These are phyloP conservation scores for Myotis brandtii DNA, from an alignment of 2,113 vertebrate species.

Conservation along the genomic window DNA sequence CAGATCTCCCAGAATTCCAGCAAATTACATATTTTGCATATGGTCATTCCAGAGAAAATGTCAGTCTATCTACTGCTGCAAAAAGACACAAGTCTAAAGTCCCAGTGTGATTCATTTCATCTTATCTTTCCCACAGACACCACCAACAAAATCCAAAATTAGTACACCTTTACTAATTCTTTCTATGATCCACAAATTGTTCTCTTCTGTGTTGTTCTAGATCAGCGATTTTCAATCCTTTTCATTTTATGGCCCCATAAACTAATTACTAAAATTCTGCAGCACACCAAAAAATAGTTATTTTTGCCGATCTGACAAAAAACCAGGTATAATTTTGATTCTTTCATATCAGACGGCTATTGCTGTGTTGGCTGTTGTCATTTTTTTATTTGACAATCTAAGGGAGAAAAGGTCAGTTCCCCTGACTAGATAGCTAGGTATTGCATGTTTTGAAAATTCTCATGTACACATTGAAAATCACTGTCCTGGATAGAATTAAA, in stretches of 20 bases:
- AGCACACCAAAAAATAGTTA: neutral
- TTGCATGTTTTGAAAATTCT: neutral
- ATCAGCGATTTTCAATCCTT: neutral
- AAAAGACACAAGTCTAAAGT: neutral
- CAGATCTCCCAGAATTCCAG: neutral
- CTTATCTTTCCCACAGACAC: neutral
- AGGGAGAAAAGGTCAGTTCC: neutral
- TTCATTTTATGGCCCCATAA: neutral
- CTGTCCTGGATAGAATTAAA: neutral
- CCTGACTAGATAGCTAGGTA: neutral
- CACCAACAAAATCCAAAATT: neutral
- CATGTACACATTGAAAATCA: neutral
- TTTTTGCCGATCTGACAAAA: neutral
- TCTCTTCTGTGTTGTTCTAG: neutral
- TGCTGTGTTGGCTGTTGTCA: neutral
- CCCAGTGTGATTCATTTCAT: neutral
- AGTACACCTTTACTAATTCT: neutral
- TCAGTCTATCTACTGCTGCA: neutral
- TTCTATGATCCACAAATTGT: neutral
- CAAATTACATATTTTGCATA: neutral
- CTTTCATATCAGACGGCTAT: neutral
- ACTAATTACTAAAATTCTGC: neutral
- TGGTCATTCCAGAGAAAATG: neutral
- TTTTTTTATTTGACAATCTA: neutral
- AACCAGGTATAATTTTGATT: neutral